phyloP scores from a whole-genome alignment of 2,113 vertebrate species.

The Neodon shergylaensis region DNA sequence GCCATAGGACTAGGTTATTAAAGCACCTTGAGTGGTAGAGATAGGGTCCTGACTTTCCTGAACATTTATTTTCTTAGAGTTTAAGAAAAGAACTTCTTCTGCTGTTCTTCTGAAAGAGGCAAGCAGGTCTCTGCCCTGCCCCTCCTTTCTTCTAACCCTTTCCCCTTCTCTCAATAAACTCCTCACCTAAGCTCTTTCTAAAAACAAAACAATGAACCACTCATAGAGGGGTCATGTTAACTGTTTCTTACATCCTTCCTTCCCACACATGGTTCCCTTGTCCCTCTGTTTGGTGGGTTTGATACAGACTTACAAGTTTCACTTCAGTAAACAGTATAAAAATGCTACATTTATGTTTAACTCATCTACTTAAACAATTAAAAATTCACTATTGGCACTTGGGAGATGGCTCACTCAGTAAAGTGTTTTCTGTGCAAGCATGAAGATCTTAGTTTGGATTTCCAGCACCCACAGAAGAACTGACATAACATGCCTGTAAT shows the following conservation, averaged over 20 bases:
- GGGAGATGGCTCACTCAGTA: neutral
- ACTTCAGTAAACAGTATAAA: slow-evolving; percentile 38
- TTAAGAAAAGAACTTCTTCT: slow-evolving; percentile 25
- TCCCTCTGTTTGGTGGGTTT: slow-evolving; percentile 51
- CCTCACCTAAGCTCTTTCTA: too few species aligned
- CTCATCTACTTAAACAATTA: slow-evolving; percentile 38
- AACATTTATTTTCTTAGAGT: slow-evolving; percentile 53
- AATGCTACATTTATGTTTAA: slow-evolving; percentile 46
- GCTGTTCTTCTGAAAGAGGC: too few species aligned
- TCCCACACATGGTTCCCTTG: neutral
- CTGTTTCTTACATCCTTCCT: neutral
- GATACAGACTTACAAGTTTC: slow-evolving; percentile 9
- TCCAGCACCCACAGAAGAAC: neutral
- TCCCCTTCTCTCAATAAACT: too few species aligned
- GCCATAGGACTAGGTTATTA: slow-evolving; percentile 43
- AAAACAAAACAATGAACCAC: neutral
- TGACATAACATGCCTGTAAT: neutral
- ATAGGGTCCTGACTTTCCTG: neutral
- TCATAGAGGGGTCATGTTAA: neutral
- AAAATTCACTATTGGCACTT: neutral
- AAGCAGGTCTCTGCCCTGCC: too few species aligned
- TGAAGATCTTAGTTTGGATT: neutral
- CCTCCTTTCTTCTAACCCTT: too few species aligned
- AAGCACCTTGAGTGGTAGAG: slow-evolving; percentile 13
- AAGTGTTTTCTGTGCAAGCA: neutral